phyloP scores from a whole-genome alignment of 2,113 vertebrate genomes.

The Typhlomys cinereus region DNA sequence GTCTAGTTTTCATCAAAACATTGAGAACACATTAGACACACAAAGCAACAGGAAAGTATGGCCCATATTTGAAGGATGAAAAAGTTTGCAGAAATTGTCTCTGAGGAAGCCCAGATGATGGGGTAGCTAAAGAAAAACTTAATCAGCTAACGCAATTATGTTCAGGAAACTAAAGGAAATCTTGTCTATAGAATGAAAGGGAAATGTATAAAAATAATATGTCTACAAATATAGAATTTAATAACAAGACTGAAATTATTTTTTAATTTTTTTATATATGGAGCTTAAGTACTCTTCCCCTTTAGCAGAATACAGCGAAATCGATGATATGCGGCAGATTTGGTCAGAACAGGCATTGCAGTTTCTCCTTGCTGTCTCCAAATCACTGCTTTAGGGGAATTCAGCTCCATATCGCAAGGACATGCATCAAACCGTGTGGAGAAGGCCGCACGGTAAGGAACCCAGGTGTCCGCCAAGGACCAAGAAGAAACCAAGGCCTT shows the following conservation, averaged over 20 bases:
- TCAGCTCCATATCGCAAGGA: not conserved
- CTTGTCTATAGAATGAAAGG: not conserved
- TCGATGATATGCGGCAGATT: not conserved
- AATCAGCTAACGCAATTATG: not conserved
- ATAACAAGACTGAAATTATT: not conserved
- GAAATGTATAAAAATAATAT: not conserved
- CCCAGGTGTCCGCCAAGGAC: not conserved
- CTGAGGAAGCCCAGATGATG: not conserved
- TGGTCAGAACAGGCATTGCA: not conserved
- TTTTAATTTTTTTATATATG: not conserved
- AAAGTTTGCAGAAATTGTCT: not conserved
- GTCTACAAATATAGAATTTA: not conserved
- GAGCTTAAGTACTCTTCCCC: not conserved
- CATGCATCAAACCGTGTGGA: not conserved
- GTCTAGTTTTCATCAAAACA: not conserved
- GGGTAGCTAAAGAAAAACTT: too few species aligned
- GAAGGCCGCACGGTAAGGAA: not conserved
- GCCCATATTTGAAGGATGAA: too few species aligned
- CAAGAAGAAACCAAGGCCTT: not conserved
- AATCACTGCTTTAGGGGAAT: not conserved
- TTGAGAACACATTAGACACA: not conserved
- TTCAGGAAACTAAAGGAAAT: conserved; percentile 31
- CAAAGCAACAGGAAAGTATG: not conserved
- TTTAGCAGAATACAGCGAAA: not conserved
- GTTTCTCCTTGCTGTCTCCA: not conserved